Base-by-base conservation (phyloP, 2,888 invertebrate species). In the Leptopterna dolabrata region DNA sequence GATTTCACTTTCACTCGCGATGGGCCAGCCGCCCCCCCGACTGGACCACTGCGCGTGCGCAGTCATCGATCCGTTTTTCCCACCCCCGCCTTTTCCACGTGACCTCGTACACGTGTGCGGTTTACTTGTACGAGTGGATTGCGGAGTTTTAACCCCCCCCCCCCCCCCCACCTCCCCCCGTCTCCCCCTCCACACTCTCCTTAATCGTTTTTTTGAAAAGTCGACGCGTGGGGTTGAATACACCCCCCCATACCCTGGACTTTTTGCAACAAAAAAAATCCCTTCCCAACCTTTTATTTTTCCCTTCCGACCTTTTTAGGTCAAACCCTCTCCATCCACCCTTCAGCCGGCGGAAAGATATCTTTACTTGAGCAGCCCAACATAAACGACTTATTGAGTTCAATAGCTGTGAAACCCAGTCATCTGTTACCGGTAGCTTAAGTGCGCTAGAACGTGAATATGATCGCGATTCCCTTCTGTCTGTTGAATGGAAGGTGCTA, bases 71-170 rank as follows among this genome's bases (percentile, higher is more conserved):
- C 83, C 24, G 6, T 45, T 24, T n/a, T n/a, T n/a, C 45, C 83
- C 83, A 19, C 83, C 83, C 70, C 41, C 63, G 70, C 63, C 30
- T 24, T 70, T 30, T 83, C 41, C 83, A 83, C 83, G 83, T 83
- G 83, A 83, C 83, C 83, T 70, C 81, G 83, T 83, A 83, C 83
- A 83, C 83, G 83, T 83, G 83, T 83, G 83, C 83, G 63, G 70
- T 63, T 83, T 83, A 81, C 51, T 81, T 81, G 81, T 51, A 63
- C 81, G 30, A 36, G 81, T 30, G 81, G 78, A 78, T 78, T 78
- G 78, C 78, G 19, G 71, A 71, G 71, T n/a, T 27, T 71, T 4
- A 29, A 36, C n/a, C 16, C 78, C 45, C 45, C 78, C 19, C 41
- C 1, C 41, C n/a, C 9, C 41, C 41, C 4, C 41, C 76, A 7